These are phyloP conservation scores for Geotrypetes seraphini DNA, from an alignment of 2,797 vertebrate species.

Conservation along the genomic window DNA sequence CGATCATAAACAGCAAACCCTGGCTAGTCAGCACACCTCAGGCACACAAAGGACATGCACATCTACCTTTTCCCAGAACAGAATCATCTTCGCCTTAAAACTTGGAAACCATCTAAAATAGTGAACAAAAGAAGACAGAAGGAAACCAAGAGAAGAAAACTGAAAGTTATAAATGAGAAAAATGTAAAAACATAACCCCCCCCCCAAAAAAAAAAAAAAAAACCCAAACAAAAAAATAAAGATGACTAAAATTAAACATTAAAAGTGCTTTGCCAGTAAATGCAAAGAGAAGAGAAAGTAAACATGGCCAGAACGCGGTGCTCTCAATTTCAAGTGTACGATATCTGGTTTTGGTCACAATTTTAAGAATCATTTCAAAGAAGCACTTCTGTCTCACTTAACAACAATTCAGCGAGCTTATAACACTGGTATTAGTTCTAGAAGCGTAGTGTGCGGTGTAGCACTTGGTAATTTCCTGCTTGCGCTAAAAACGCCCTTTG, in stretches of 20 bases:
- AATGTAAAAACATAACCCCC: constrained; percentile 9
- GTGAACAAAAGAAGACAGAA: constrained; percentile 58
- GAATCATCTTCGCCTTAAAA: constrained; percentile 64
- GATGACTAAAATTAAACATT: not conserved
- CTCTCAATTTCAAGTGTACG: constrained; percentile 8
- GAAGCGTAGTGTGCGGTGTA: too few relatives aligned
- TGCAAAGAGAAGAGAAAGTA: not conserved
- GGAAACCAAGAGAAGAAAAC: constrained; percentile 57
- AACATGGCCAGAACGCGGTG: not conserved
- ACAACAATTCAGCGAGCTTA: too few relatives aligned
- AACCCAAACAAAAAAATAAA: constrained; percentile 9
- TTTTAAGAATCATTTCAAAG: too few relatives aligned
- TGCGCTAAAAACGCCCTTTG: too few relatives aligned
- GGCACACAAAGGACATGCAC: constrained; percentile 55
- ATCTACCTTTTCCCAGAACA: constrained; percentile 72
- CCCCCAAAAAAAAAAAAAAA: constrained; percentile 8
- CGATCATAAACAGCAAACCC: not conserved
- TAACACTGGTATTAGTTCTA: too few relatives aligned
- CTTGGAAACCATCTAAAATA: constrained; percentile 57
- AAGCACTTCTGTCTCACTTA: too few relatives aligned
- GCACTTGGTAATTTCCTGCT: too few relatives aligned
- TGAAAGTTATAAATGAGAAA: constrained; percentile 38
- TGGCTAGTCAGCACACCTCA: constrained; percentile 7
- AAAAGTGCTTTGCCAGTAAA: too few relatives aligned
- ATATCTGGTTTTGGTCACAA: too few relatives aligned